These are phyloP conservation scores for Sorex fumeus DNA, from an alignment of 2,113 vertebrate genomes.

Conservation along the genomic window DNA sequence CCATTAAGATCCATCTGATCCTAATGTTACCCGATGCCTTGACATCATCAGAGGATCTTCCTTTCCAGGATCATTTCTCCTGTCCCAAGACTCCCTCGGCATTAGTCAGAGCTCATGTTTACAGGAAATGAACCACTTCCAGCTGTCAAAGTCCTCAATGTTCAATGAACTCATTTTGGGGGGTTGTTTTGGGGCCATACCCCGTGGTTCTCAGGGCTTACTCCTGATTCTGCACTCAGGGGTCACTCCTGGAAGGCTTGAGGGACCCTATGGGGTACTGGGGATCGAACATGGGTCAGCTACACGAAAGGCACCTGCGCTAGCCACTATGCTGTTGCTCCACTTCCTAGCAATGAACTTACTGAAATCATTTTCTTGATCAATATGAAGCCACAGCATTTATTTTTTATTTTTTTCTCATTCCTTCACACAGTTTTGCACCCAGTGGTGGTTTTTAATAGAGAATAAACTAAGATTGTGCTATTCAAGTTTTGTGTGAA, in stretches of 20 bases:
- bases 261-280: too few species aligned
- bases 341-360: slow-evolving; percentile 15
- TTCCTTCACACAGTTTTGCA: slow-evolving; percentile 53
- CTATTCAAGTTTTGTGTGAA: slow-evolving; percentile 78
- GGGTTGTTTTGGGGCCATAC: too few species aligned
- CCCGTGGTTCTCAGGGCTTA: too few species aligned
- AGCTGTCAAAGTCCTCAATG: too few species aligned
- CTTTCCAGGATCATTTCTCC: background rate
- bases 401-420: slow-evolving; percentile 28
- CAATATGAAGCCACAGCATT: slow-evolving; percentile 52
- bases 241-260: too few species aligned
- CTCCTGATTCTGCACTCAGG: too few species aligned
- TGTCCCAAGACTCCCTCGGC: background rate
- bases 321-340: background rate
- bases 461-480: slow-evolving; percentile 25
- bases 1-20: background rate
- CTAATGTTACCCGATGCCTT: background rate
- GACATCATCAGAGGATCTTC: background rate
- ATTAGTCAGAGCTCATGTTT: fast-evolving
- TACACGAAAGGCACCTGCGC: too few species aligned
- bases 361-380: slow-evolving; percentile 30
- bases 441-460: slow-evolving; percentile 47
- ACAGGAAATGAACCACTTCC: too few species aligned
- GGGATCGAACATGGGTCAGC: too few species aligned
- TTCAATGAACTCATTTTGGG: too few species aligned